Evolutionary conservation across 1,140 invertebrate genomes (phyloP), one percentile per base, ranked within the genome.

Genomic region (Heliconius hewitsoni): DNA sequence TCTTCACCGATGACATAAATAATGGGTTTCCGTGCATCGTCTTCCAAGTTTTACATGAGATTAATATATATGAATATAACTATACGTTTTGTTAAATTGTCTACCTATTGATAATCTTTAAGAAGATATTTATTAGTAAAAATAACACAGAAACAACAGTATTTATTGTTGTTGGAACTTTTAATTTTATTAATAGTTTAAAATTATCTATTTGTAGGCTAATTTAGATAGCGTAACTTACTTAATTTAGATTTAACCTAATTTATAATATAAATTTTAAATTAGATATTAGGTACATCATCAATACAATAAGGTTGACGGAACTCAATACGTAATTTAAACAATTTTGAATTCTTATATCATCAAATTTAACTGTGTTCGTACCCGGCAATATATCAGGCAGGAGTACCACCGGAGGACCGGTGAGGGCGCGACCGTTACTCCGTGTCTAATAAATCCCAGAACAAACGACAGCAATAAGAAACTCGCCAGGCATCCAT

Each of bases 401-500:
- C 77, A 78, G 72, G 42, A 70, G 66, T 73, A 50, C 79, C 78
- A 75, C 75, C 74, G 78, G 73, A 70, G 79, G 79, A 71, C 74
- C 55, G 71, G 50, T 80, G 77, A 78, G 83, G 81, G 81, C 79
- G 79, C 81, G 84, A 84, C 87, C 87, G 89, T 90, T 91, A 91
- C 85, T 89, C 89, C 89, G 88, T 89, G 87, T 86, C 86, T 86
- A 90, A 91, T 91, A 90, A 90, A 90, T 92, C 86, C 80, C 85
- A 84, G 83, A 89, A 88, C 87, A 90, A 93, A 89, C 90, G 86
- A 88, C 87, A 88, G 85, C 87, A 88, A 91, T 90, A 89, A 91
- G 89, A 87, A 88, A 89, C 86, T 83, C 50, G 70, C 82, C 81
- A 86, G 85, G 86, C 88, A 91, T 94, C 90, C 86, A 91, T 94